Base-by-base conservation (phyloP, 2,797 vertebrate species). In the Mormyrus proboscirostris region DNA sequence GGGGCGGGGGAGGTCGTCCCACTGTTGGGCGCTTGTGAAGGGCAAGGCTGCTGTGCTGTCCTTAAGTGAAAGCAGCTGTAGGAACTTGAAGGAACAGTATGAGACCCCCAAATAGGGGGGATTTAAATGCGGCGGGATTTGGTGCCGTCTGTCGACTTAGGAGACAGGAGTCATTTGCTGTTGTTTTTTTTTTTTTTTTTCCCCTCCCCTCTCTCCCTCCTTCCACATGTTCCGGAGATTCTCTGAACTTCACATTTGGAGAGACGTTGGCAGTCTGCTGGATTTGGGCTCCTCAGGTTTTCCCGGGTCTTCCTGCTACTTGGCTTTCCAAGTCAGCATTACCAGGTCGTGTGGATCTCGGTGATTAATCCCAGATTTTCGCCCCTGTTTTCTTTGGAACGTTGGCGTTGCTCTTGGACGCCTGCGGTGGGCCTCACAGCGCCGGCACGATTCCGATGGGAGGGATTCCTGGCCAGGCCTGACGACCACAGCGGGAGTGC, bases 361-460 rank as follows among this genome's bases (percentile, higher is more conserved):
- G 29, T 87, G 33, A 87, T 87, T 59, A 87, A 59, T 87, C 86
- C 86, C 86, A 87, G 86, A 87, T 87, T 87, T 87, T 87, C 86
- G 1, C 86, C 86, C 29, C 86, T 87, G 86, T 87, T 87, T 87
- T 87, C 86, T 87, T 87, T 87, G 84, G 84, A 86, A 86, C 84
- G 22, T 7, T 51, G 51, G 84, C 49, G 84, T 19, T 86, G 84
- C 29, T 86, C 84, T 86, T 86, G 86, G 86, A 87, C 16, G 51
- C 86, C 50, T 87, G 86, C 16, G 3, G 86, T 87, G 86, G 50
- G 33, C 86, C 53, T 59, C 29, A 19, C 29, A 25, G 51, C 4
- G 86, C 51, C 86, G 16, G 86, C 51, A 14, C 12, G 14, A 87
- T 25, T 87, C 51, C 33, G 51, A 87, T 59, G 86, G 50, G 86